Base-by-base conservation (phyloP, 2,797 vertebrate genomes). In the Myiotriccus ornatus region DNA sequence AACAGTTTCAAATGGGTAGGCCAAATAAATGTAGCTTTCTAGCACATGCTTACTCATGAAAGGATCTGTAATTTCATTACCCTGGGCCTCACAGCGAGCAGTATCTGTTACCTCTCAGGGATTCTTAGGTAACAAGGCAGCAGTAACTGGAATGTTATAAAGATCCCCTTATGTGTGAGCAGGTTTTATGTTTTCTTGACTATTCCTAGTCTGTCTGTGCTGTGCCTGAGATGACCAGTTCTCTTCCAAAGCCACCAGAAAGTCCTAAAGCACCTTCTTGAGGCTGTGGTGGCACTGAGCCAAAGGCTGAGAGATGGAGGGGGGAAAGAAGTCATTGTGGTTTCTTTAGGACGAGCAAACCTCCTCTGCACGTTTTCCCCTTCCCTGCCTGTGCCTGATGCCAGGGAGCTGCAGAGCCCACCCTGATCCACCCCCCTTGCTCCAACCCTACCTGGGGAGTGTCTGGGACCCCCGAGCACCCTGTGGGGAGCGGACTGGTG, bases 21-120 rank as follows among this genome's bases (percentile, higher is more conserved):
- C 76, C 84, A 95, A 89, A 78, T 46, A 89, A 89, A 84, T 0
- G 3, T 20, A 41, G 63, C 70, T 90, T 92, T 94, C 87, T 56
- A 95, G 81, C 76, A 78, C 67, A 46, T 85, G 88, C 80, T 90
- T 90, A 85, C 85, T 94, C 94, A 84, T 92, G 88, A 87, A 88
- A 78, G 74, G 87, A 77, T 95, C 89, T 95, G 84, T 94, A 89
- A 93, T 95, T 95, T 64, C 76, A 86, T 92, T 94, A 87, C 83
- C 57, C 28, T 0, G 0, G 83, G 84, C 64, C 90, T 95, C 88
- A 69, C 75, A 64, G 76, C 0, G 5, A 86, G 87, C 77, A 86
- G 5, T 86, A 25, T 89, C 77, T 84, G 70, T 52, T 91, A 87
- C 59, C 87, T 94, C 94, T 90, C 53, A 90, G 95, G 93, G 94